A percentile compares a stretch with the other conserved stretches of the same genome.
These are phyloP conservation scores for Salvelinus sp. DNA, from an alignment of 2,113 vertebrate species.

Conservation along the genomic window DNA sequence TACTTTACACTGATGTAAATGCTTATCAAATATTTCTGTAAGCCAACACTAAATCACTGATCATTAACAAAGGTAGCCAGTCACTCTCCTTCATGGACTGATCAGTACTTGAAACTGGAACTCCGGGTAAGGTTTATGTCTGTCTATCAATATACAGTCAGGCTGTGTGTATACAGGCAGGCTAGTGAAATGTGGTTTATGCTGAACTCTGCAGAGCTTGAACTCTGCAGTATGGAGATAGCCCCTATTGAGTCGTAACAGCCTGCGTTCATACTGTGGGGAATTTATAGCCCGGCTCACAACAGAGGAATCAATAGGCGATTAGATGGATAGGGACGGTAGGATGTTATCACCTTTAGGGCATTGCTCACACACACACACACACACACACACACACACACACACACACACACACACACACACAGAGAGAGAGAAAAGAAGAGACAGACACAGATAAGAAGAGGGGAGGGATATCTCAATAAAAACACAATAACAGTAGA, in stretches of 20 bases:
- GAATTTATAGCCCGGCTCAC: conserved; percentile 53
- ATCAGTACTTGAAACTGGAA: not conserved
- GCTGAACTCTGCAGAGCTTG: not conserved
- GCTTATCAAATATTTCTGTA: not conserved
- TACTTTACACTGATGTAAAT: not conserved
- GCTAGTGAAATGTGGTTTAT: no score
- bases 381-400: conserved; percentile 23
- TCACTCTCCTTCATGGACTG: not conserved
- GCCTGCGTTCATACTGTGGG: conserved; percentile 26
- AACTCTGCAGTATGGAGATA: conserved; percentile 13
- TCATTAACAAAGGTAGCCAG: conserved; percentile 7
- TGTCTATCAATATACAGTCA: not conserved
- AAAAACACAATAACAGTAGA: conserved; percentile 29
- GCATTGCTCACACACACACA: conserved; percentile 23
- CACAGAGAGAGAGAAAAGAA: not conserved
- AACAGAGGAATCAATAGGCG: conserved; percentile 58
- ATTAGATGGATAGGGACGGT: conserved; percentile 49
- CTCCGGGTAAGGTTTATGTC: not conserved
- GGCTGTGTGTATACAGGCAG: not conserved
- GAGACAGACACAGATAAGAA: conserved; percentile 28
- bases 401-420: conserved; percentile 5
- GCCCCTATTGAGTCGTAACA: conserved; percentile 28
- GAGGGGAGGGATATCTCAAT: conserved; percentile 26
- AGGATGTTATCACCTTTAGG: conserved; percentile 48
- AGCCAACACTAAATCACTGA: not conserved